Evolutionary conservation across 2,797 vertebrate species (phyloP).

Genomic region (Eutrigla gurnardus): DNA sequence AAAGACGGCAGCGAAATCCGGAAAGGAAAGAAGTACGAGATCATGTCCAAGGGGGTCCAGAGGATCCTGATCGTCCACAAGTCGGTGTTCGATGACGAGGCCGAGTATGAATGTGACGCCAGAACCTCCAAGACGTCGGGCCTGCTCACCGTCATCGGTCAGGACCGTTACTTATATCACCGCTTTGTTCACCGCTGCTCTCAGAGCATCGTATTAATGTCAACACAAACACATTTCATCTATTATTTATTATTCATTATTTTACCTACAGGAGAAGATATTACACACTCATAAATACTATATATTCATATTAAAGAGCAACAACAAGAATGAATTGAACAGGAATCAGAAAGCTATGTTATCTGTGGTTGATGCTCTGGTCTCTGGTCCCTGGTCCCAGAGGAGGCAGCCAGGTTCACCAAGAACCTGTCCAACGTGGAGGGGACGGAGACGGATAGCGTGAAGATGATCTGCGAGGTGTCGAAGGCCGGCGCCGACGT

Average conservation of each 20-base stretch:
- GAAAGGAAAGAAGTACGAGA: constrained; percentile 98
- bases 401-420: constrained; percentile 95
- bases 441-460: constrained; percentile 93
- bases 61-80: constrained; percentile 92
- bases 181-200: too few relatives aligned
- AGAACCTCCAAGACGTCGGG: constrained; percentile 91
- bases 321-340: too few relatives aligned
- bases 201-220: too few relatives aligned
- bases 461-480: constrained; percentile 95
- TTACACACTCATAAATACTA: too few relatives aligned
- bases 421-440: constrained; percentile 96
- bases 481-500: constrained; percentile 94
- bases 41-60: constrained; percentile 91
- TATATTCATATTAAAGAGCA: too few relatives aligned
- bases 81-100: constrained; percentile 94
- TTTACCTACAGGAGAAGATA: too few relatives aligned
- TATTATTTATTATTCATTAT: too few relatives aligned
- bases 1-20: constrained; percentile 95
- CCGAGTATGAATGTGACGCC: constrained; percentile 97
- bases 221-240: too few relatives aligned
- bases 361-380: too few relatives aligned
- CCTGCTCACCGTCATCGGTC: constrained; percentile 95
- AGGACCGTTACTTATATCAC: constrained; percentile 37
- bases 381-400: constrained; percentile 73
- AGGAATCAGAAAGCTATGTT: too few relatives aligned